phyloP scores from a whole-genome alignment of 2,888 invertebrate genomes.

The Leuctra nigra region DNA sequence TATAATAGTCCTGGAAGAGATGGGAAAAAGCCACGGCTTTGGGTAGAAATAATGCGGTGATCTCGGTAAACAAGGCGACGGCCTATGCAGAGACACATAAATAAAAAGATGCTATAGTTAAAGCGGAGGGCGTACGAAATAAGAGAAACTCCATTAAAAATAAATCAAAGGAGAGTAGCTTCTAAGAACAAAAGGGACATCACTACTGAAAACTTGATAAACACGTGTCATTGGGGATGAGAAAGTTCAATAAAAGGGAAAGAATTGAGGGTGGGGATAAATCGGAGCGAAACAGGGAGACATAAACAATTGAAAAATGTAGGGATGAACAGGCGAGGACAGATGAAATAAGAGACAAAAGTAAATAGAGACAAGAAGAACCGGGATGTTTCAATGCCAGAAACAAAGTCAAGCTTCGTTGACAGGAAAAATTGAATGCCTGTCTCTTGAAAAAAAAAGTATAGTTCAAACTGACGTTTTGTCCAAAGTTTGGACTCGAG shows the following conservation, averaged over 20 bases:
- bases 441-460: too few species aligned
- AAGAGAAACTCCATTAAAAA: conserved; percentile 13
- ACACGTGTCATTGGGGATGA: conserved; percentile 6
- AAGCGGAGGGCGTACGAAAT: neutral
- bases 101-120: neutral
- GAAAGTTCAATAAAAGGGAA: neutral
- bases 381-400: too few species aligned
- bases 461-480: too few species aligned
- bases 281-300: neutral
- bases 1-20: too few species aligned
- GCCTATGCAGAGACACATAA: conserved; percentile 2
- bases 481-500: too few species aligned
- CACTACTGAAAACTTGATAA: conserved; percentile 15
- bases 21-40: too few species aligned
- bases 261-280: too few species aligned
- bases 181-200: conserved; percentile 14
- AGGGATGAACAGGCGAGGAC: neutral
- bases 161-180: conserved; percentile 15
- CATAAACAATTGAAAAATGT: conserved; percentile 1
- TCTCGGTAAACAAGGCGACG: neutral
- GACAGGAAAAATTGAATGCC: too few species aligned
- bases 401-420: too few species aligned
- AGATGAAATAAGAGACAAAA: neutral
- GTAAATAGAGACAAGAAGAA: too few species aligned
- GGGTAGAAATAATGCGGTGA: conserved; percentile 1